These are phyloP conservation scores for Adineta ricciae DNA, from an alignment of 2,888 invertebrate genomes.

Conservation along the genomic window DNA sequence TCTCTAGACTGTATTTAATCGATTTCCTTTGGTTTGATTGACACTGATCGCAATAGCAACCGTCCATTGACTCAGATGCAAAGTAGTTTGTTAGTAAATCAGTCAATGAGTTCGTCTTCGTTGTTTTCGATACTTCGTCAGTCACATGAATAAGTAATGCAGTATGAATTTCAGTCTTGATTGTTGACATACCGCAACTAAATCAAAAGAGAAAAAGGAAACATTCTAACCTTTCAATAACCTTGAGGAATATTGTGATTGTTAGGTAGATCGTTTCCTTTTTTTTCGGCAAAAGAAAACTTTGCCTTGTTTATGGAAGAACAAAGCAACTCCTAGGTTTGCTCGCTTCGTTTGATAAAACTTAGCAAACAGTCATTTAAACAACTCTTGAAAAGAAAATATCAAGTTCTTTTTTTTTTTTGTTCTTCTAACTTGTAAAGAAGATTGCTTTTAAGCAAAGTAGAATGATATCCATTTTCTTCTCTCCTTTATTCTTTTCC, in stretches of 20 bases:
- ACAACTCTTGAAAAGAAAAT: background rate
- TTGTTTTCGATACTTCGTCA: background rate
- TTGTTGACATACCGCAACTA: constrained; percentile 1
- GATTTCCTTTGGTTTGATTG: background rate
- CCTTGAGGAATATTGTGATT: background rate
- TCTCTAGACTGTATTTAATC: background rate
- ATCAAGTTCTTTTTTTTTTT: background rate
- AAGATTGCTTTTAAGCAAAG: background rate
- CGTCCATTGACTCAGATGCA: background rate
- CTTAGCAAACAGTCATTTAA: background rate
- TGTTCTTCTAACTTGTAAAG: background rate
- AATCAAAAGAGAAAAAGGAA: background rate
- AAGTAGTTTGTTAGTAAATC: constrained; percentile 5
- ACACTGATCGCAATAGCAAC: background rate
- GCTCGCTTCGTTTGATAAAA: background rate
- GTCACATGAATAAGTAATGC: background rate
- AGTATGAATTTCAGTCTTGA: constrained; percentile 4
- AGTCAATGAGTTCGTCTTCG: background rate
- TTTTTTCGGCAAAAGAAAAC: background rate
- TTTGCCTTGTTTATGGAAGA: background rate
- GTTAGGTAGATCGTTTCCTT: background rate
- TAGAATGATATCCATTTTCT: background rate
- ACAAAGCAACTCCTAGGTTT: background rate
- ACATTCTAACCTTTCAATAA: background rate
- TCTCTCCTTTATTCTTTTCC: background rate